These are phyloP conservation scores for Oscarella lobularis DNA, from an alignment of 37 sponge, comb jelly and placozoan species.

Conservation along the genomic window DNA sequence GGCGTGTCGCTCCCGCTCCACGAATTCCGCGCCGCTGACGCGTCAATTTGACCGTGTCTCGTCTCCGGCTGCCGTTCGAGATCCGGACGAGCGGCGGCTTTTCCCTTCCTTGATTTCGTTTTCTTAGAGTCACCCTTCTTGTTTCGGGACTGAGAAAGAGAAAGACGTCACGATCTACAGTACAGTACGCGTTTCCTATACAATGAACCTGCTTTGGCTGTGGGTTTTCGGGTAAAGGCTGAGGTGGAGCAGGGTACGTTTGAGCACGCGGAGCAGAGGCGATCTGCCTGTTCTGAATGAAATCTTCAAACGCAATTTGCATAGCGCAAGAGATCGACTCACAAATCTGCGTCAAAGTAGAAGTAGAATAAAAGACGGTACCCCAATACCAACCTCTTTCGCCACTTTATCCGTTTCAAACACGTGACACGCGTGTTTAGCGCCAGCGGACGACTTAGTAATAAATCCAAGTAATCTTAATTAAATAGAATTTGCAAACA, in stretches of 20 bases:
- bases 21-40: background rate
- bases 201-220: too few relatives aligned
- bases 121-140: too few relatives aligned
- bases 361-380: background rate
- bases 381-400: constrained; percentile 16
- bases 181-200: too few relatives aligned
- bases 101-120: too few relatives aligned
- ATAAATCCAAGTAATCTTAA: constrained; percentile 63
- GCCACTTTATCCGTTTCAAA: constrained; percentile 46
- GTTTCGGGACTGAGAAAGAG: background rate
- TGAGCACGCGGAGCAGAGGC: too few relatives aligned
- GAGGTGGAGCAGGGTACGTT: too few relatives aligned
- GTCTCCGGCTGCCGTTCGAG: background rate
- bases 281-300: too few relatives aligned
- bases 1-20: background rate
- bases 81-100: background rate
- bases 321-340: background rate
- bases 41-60: background rate
- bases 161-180: too few relatives aligned
- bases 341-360: background rate
- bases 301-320: background rate
- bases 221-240: too few relatives aligned
- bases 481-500: too few relatives aligned
- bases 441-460: background rate
- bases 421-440: constrained; percentile 35